Percentiles rank a stretch among this genome's conserved stretches.
These are phyloP conservation scores for Agrypnus murinus DNA, from an alignment of 2,888 invertebrate species.

Conservation along the genomic window DNA sequence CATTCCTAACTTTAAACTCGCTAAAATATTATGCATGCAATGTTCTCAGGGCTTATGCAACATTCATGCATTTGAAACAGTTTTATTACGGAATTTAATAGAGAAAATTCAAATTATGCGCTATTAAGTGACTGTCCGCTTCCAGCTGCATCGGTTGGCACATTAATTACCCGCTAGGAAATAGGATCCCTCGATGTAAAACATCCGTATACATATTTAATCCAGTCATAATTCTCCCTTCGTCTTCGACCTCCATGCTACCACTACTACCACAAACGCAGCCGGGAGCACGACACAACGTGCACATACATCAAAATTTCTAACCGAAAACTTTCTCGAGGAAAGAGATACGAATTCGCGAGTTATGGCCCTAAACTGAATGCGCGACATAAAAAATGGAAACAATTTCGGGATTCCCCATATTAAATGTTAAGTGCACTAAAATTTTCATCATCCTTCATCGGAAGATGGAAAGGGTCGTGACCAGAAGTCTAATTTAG, in stretches of 20 bases:
- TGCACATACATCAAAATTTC: conserved; percentile 32
- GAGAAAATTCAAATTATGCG: conserved; percentile 44
- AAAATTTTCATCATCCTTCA: conserved; percentile 39
- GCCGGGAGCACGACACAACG: conserved; percentile 2
- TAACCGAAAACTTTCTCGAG: conserved; percentile 26
- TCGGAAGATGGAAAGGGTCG: conserved; percentile 35
- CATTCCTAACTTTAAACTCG: conserved; percentile 40
- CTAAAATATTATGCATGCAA: conserved; percentile 47
- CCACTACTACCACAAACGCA: not conserved
- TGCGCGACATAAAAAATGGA: conserved; percentile 30
- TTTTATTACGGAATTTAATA: conserved; percentile 46
- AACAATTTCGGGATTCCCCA: conserved; percentile 29
- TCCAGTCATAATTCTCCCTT: conserved; percentile 5
- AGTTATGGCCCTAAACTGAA: conserved; percentile 30
- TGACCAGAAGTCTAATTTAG: conserved; percentile 34
- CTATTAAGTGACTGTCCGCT: conserved; percentile 35
- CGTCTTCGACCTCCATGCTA: not conserved
- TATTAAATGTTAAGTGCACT: conserved; percentile 38
- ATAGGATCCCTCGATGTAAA: conserved; percentile 5
- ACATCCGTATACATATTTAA: conserved; percentile 24
- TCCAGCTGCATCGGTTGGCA: conserved; percentile 19
- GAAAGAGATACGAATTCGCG: conserved; percentile 28
- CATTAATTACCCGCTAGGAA: conserved; percentile 25
- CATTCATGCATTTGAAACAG: conserved; percentile 43
- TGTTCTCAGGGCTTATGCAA: conserved; percentile 44